Evolutionary conservation across 2,113 vertebrate genomes (phyloP).

Genomic region (Paramisgurnus dabryanus): DNA sequence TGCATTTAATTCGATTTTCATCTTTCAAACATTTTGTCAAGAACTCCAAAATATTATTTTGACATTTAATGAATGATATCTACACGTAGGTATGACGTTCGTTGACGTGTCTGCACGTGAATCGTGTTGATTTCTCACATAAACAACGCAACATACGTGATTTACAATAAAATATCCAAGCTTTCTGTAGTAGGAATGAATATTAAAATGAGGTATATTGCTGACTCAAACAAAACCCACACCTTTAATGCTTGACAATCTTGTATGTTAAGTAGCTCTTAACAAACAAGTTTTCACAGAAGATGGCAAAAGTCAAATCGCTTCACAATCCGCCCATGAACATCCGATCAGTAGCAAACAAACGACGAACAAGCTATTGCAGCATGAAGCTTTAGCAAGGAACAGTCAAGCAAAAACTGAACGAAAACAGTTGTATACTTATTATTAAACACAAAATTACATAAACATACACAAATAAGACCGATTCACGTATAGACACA

Average conservation of each 20-base stretch:
- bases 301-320: conserved; percentile 25
- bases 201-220: conserved; percentile 46
- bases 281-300: conserved; percentile 42
- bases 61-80: neutral
- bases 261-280: conserved; percentile 9
- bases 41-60: neutral
- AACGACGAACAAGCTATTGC: conserved; percentile 48
- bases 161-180: neutral
- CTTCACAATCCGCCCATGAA: conserved; percentile 50
- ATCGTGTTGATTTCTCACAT: neutral
- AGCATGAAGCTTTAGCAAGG: conserved; percentile 4
- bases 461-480: conserved; percentile 4
- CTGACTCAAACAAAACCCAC: conserved; percentile 54
- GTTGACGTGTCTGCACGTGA: neutral
- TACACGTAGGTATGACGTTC: neutral
- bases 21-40: neutral
- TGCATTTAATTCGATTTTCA: neutral
- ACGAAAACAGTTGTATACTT: conserved; percentile 37
- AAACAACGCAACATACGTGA: neutral
- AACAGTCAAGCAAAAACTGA: conserved; percentile 26
- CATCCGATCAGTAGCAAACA: conserved; percentile 61
- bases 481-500: neutral
- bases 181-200: conserved; percentile 56
- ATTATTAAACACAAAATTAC: conserved; percentile 12
- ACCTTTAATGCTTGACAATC: conserved; percentile 8